phyloP scores from a whole-genome alignment of 2,888 invertebrate genomes.

The Torymus auratus region DNA sequence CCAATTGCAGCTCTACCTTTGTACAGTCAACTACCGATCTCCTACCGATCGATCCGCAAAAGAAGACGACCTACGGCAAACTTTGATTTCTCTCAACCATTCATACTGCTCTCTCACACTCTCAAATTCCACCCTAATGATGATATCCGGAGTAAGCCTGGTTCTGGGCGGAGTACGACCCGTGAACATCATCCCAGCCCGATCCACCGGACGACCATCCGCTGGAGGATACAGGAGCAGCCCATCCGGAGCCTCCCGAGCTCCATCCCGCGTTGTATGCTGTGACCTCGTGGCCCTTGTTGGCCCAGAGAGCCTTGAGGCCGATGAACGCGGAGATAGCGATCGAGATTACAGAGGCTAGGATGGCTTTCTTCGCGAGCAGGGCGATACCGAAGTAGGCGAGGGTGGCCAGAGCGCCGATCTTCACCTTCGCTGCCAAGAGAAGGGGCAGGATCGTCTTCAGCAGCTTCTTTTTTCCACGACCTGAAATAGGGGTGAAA shows the following conservation, averaged over 20 bases:
- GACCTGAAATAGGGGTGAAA: constrained; percentile 36
- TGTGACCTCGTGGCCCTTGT: constrained; percentile 34
- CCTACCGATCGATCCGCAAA: neutral
- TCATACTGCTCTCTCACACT: neutral
- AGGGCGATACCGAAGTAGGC: constrained; percentile 80
- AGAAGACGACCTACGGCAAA: neutral
- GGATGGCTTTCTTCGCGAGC: constrained; percentile 82
- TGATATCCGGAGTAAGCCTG: constrained; percentile 73
- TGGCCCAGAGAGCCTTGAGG: constrained; percentile 40
- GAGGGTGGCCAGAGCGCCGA: constrained; percentile 79
- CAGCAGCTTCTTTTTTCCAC: constrained; percentile 76
- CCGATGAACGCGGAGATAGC: constrained; percentile 79
- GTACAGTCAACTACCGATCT: neutral
- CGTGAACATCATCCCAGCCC: constrained; percentile 70
- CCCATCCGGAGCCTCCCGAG: constrained; percentile 56
- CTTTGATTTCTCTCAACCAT: neutral
- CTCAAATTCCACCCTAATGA: constrained; percentile 57
- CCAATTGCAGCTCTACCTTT: too few relatives aligned
- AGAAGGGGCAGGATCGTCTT: constrained; percentile 80
- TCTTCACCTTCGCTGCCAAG: constrained; percentile 80
- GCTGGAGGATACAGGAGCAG: too few relatives aligned
- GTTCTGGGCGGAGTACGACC: constrained; percentile 63
- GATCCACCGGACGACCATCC: constrained; percentile 52
- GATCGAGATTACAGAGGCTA: constrained; percentile 80
- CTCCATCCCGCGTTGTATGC: constrained; percentile 66